phyloP scores from a whole-genome alignment of 2,113 vertebrate genomes.

The Oenanthe oenanthe region DNA sequence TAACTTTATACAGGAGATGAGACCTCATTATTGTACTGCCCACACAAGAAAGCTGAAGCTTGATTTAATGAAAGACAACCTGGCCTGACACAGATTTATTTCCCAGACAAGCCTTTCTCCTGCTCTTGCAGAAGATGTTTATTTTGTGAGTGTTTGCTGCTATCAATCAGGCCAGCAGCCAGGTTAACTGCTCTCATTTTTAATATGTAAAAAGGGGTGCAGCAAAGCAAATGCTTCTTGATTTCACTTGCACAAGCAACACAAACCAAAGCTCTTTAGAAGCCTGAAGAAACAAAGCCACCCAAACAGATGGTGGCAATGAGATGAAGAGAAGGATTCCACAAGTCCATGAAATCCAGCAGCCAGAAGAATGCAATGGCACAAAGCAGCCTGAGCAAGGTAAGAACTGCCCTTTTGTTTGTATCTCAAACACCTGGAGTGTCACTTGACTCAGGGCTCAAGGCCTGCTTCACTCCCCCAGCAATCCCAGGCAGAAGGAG shows the following conservation, averaged over 20 bases:
- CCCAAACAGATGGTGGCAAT: not conserved
- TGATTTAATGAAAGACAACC: not conserved
- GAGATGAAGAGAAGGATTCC: not conserved
- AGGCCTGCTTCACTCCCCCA: not conserved
- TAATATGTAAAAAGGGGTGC: fast-evolving
- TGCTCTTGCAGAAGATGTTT: not conserved
- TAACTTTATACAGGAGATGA: not conserved
- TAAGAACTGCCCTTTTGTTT: not conserved
- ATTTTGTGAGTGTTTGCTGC: not conserved
- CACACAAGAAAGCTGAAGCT: not conserved
- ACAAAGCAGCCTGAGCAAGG: not conserved
- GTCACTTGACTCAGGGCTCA: not conserved
- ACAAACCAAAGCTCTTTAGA: not conserved
- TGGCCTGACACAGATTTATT: not conserved
- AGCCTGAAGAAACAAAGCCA: not conserved
- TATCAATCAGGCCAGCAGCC: not conserved
- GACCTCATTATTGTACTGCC: not conserved
- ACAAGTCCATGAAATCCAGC: not conserved
- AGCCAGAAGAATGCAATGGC: not conserved
- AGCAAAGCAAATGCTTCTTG: not conserved
- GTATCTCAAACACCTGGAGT: no score
- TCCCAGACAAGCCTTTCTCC: not conserved
- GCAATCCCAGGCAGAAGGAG: not conserved
- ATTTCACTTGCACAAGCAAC: not conserved
- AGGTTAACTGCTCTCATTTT: not conserved